A percentile compares a stretch with the other conserved stretches of the same genome.
These are phyloP conservation scores for Melinaea marsaeus DNA, from an alignment of 2,888 invertebrate species.

Conservation along the genomic window DNA sequence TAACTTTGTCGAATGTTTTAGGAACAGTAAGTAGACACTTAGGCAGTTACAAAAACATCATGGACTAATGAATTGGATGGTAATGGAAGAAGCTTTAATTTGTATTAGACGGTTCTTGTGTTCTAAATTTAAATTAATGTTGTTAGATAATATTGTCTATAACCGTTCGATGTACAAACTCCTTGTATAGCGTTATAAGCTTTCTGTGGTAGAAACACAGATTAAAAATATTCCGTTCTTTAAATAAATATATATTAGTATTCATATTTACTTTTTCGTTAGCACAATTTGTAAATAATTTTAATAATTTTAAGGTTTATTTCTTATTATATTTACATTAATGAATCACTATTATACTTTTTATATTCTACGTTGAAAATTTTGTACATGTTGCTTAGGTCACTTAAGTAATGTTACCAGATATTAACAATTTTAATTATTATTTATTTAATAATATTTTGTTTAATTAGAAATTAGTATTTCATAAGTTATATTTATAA, in stretches of 20 bases:
- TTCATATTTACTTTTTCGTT: too few relatives aligned
- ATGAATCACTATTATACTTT: conserved; percentile 5
- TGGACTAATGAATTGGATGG: conserved; percentile 59
- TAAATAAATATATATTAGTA: background rate
- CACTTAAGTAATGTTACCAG: too few relatives aligned
- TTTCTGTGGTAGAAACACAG: background rate
- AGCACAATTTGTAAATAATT: too few relatives aligned
- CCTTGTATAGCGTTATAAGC: conserved; percentile 13
- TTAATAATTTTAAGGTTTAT: background rate
- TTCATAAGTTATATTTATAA: conserved; percentile 6
- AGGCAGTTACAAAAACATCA: conserved; percentile 53
- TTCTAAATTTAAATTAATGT: conserved; percentile 58
- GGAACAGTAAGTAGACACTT: conserved; percentile 53
- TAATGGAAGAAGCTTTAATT: conserved; percentile 76
- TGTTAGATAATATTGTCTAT: conserved; percentile 41
- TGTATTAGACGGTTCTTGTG: conserved; percentile 73
- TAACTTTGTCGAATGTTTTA: conserved; percentile 43
- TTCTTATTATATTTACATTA: conserved; percentile 1
- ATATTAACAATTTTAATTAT: background rate
- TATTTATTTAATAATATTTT: background rate
- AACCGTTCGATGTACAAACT: conserved; percentile 32
- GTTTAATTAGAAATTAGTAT: background rate
- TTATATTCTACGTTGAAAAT: conserved; percentile 15
- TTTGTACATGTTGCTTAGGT: background rate
- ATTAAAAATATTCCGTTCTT: background rate